phyloP scores from a whole-genome alignment of 2,113 vertebrate species.

The Malurus elegans region DNA sequence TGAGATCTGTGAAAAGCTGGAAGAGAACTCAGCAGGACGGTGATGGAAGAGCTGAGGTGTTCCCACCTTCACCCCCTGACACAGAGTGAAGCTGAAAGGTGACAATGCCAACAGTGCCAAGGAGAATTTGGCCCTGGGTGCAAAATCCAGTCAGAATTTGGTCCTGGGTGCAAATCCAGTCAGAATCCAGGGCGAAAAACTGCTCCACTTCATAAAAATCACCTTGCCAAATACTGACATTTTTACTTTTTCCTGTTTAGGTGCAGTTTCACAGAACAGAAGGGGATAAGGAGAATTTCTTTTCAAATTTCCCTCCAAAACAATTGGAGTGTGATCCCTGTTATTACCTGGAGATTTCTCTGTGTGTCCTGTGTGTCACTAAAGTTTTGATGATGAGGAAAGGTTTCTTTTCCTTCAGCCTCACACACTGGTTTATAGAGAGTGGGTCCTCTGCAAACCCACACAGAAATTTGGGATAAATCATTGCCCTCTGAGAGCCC shows the following conservation, averaged over 20 bases:
- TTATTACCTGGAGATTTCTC: neutral
- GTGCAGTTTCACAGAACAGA: neutral
- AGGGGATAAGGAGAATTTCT: neutral
- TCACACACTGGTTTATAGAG: neutral
- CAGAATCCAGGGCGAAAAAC: neutral
- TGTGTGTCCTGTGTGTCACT: neutral
- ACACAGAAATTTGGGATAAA: neutral
- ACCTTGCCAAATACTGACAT: neutral
- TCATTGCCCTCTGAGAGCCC: neutral
- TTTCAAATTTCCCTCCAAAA: neutral
- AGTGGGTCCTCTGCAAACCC: neutral
- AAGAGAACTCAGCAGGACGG: neutral
- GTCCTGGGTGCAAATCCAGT: neutral
- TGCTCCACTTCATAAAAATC: neutral
- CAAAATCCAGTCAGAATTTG: neutral
- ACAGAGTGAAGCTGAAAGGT: neutral
- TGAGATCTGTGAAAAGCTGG: neutral
- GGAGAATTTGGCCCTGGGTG: neutral
- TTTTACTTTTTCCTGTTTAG: neutral
- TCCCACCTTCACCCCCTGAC: neutral
- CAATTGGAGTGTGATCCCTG: neutral
- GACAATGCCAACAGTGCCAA: neutral
- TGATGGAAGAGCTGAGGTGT: neutral
- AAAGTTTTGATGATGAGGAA: rapidly evolving
- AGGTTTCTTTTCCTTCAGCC: neutral